Percentiles rank a stretch among this genome's conserved stretches.
phyloP scores from a whole-genome alignment of 2,888 invertebrate genomes.

The Blomia tropicalis region DNA sequence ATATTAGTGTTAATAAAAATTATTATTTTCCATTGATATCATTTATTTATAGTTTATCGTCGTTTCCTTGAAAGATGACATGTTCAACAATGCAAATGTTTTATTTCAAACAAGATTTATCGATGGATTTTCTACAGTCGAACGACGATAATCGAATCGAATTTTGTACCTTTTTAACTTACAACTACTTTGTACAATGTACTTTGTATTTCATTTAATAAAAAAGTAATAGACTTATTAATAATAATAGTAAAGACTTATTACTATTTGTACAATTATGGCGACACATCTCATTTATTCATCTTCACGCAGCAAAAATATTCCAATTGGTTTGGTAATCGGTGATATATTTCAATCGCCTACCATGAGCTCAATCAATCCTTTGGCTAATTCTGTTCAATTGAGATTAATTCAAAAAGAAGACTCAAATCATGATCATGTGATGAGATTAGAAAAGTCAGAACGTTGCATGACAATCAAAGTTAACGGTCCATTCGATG shows the following conservation, averaged over 20 bases:
- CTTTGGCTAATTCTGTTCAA: not conserved
- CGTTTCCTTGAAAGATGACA: conserved; percentile 94
- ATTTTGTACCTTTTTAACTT: not conserved
- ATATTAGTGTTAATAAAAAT: not conserved
- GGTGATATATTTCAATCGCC: not conserved
- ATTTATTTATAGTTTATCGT: conserved; percentile 66
- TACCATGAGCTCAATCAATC: not conserved
- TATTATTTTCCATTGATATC: not conserved
- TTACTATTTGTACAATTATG: not conserved
- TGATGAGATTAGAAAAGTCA: conserved; percentile 29
- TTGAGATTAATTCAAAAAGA: not conserved
- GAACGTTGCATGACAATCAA: not conserved
- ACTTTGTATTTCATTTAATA: too few relatives aligned
- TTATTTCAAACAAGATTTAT: conserved; percentile 82
- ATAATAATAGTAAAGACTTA: too few relatives aligned
- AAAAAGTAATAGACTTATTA: not conserved
- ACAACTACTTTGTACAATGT: too few relatives aligned
- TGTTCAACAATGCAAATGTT: conserved; percentile 98
- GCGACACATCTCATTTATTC: not conserved
- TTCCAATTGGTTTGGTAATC: not conserved
- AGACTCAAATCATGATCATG: conserved; percentile 13
- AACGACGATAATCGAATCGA: conserved; percentile 10
- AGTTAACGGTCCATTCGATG: conserved; percentile 25
- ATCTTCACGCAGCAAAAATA: not conserved
- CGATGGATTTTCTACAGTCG: conserved; percentile 83